Evolutionary conservation across 2,113 vertebrate genomes (phyloP), one percentile per base, ranked within the genome.

Genomic region (Motacilla tschutschensis): DNA sequence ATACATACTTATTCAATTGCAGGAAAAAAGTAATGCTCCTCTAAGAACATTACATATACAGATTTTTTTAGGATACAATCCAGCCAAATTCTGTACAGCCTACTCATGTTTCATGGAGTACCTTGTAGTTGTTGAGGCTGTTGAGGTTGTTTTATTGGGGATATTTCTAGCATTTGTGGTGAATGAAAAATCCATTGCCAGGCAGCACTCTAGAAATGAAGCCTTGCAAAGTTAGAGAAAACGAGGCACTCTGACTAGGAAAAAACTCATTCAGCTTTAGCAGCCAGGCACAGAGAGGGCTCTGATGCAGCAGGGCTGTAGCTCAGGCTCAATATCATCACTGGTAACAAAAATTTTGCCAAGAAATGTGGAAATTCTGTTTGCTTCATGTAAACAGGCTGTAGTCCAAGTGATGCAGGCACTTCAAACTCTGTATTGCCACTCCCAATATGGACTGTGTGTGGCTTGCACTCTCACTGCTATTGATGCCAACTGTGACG

Each of bases 231-330:
- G 9, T 33, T 31, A 71, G 33, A 40, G 36, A 43, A 47, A 70
- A 19, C 0, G 4, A 15, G 29, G 5, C 5, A n/a, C 10, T 33
- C 17, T 48, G 19, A 12, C 14, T n/a, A 33, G 8, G 9, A 10
- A 46, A n/a, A 31, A 55, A 12, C n/a, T 58, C 15, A 25, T 24
- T 33, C 50, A 60, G 15, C 9, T 75, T 75, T 31, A 67, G 36
- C 17, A 72, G 7, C 31, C n/a, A 16, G 55, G 5, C 14, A 28
- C 7, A 65, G 29, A 10, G 3, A 46, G 5, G n/a, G 4, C 20
- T n/a, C 3, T 12, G 29, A 58, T 31, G 6, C 18, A 62, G 5
- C 25, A 38, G 20, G 29, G 29, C 17, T 69, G 38, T 33, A 44
- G 19, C 17, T 47, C 25, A 53, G 31, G 28, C 12, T 64, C 3